These are phyloP conservation scores for Balanococcus diminutus DNA, from an alignment of 2,888 invertebrate species.

Conservation along the genomic window DNA sequence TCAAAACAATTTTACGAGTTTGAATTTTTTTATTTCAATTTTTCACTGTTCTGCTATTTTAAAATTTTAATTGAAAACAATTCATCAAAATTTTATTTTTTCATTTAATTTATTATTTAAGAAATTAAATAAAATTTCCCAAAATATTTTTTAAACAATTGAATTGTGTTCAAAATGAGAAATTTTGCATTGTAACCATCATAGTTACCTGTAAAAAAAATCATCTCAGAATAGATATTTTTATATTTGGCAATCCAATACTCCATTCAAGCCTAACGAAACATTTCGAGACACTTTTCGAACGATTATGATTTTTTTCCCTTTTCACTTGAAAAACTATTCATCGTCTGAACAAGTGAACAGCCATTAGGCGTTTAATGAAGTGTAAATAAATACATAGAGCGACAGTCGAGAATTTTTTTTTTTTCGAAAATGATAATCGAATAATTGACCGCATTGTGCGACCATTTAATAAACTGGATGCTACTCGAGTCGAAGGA, in stretches of 20 bases:
- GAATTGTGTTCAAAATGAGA: no score
- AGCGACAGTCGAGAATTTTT: neutral
- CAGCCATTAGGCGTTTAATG: neutral
- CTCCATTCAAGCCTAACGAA: neutral
- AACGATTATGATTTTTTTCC: neutral
- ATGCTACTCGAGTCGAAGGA: neutral
- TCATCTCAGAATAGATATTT: neutral
- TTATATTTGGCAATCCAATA: neutral
- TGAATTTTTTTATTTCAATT: no score
- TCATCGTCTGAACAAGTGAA: neutral
- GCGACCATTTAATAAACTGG: neutral
- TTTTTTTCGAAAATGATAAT: neutral
- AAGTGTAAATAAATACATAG: constrained; percentile 3
- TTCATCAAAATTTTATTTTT: no score
- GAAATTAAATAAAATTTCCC: no score
- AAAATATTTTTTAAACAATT: no score
- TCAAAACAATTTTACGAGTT: no score
- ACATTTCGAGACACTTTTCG: neutral
- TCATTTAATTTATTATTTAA: no score
- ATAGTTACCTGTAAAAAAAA: no score
- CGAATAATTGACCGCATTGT: neutral
- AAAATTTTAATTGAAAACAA: no score
- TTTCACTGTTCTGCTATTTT: no score
- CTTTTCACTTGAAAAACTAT: neutral
- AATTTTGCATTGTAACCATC: no score